Conservation (phyloP, 2,113 vertebrate species). For the Cisticola juncidis region DNA sequence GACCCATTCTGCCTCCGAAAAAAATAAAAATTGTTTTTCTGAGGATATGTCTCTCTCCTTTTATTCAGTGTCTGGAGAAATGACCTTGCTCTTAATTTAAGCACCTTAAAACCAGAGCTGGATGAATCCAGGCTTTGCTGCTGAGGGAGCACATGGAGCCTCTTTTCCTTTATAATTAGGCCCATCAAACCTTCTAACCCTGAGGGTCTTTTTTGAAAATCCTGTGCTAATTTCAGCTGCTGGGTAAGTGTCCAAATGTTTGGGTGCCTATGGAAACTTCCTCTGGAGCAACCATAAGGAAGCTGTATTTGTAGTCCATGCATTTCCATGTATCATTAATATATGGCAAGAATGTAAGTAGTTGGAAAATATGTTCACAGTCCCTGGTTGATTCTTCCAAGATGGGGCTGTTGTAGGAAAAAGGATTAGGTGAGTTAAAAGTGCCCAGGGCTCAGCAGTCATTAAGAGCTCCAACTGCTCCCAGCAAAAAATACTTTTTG, state of each 20-base stretch:
- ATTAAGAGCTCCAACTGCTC: conserved; percentile 67
- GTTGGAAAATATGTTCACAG: conserved; percentile 69
- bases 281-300: background rate
- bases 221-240: conserved; percentile 45
- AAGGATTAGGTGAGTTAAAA: conserved; percentile 74
- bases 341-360: conserved; percentile 65
- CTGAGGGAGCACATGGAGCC: background rate
- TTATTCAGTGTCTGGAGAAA: background rate
- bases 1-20: background rate
- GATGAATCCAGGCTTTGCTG: background rate
- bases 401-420: conserved; percentile 72
- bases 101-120: background rate
- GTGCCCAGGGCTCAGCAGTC: conserved; percentile 49
- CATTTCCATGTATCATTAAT: conserved; percentile 50
- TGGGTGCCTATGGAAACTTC: conserved; percentile 53
- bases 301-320: conserved; percentile 22
- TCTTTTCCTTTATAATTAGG: conserved; percentile 36
- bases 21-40: background rate
- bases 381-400: conserved; percentile 55
- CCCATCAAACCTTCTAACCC: background rate
- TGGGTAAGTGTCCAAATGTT: conserved; percentile 18
- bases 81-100: background rate
- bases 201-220: background rate
- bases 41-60: background rate
- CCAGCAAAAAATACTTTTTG: conserved; percentile 65